These are phyloP conservation scores for Cynocephalus volans DNA, from an alignment of 2,113 vertebrate genomes.

Conservation along the genomic window DNA sequence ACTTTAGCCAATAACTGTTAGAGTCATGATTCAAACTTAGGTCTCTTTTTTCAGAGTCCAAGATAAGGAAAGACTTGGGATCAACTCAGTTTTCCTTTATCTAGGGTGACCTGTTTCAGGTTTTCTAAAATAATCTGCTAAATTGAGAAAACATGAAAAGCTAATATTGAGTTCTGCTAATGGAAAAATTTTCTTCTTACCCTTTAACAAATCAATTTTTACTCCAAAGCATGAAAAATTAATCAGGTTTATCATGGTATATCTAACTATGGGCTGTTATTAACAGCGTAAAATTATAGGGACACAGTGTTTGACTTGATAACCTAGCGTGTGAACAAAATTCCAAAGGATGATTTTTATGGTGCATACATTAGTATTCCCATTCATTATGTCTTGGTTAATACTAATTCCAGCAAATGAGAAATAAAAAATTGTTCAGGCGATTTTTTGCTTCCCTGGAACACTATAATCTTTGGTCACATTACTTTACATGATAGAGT, in stretches of 20 bases:
- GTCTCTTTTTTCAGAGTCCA: neutral
- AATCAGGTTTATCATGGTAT: slow-evolving; percentile 72
- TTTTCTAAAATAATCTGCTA: slow-evolving; percentile 45
- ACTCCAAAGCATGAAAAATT: slow-evolving; percentile 71
- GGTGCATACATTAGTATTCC: slow-evolving; percentile 22
- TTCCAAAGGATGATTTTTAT: slow-evolving; percentile 72
- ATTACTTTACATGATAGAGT: neutral
- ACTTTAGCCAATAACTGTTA: neutral
- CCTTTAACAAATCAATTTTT: slow-evolving; percentile 69
- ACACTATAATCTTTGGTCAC: neutral
- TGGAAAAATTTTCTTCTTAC: slow-evolving; percentile 59
- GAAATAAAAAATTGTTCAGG: neutral
- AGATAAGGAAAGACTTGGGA: neutral
- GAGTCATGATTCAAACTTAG: neutral
- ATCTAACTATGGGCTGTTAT: slow-evolving; percentile 51
- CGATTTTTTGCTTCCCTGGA: neutral
- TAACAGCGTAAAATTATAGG: slow-evolving; percentile 76
- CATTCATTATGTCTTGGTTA: slow-evolving; percentile 24
- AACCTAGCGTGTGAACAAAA: slow-evolving; percentile 62
- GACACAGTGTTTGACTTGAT: slow-evolving; percentile 69
- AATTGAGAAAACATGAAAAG: slow-evolving; percentile 10
- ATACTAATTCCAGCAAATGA: neutral
- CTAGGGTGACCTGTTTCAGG: neutral
- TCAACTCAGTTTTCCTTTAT: neutral
- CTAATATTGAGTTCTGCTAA: slow-evolving; percentile 24